Evolutionary conservation across 2,888 invertebrate genomes (phyloP), one percentile per base, ranked within the genome.

Genomic region (Trachelus troglodyta): DNA sequence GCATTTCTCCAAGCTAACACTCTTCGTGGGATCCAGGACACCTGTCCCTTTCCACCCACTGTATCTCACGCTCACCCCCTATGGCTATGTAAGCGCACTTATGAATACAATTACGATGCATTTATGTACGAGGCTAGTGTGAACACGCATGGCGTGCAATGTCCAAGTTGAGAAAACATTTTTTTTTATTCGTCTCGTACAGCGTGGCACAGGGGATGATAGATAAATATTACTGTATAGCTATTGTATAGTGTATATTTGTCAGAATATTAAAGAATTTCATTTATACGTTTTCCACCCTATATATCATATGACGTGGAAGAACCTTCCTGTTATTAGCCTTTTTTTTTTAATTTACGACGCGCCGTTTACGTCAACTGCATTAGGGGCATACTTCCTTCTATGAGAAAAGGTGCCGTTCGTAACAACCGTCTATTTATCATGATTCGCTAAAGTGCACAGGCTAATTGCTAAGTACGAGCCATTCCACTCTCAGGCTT

Each of bases 11-110:
- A 85, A 84, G 81, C 81, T 81, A 81, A 84, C 83, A 82, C 82
- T 79, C 83, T 82, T 79, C 87, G 87, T 86, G 88, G 83, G 88
- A 88, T 86, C 84, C 79, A 75, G 83, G 84, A 87, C 89, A 89
- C 88, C 88, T 89, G 88, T 83, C 84, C 83, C 86, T 77, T 79
- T 79, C 78, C 80, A 81, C 73, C 34, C 69, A 40, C 35, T 12
- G 71, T 40, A 56, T 73, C 69, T n/a, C 37, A 37, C 69, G 69
- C 74, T 37, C 56, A 9, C 30, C 75, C 35, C 69, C 12, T 33
- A 40, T 76, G 77, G 79, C 81, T 78, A 77, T 79, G 80, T 82
- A 79, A 84, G 83, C 83, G 83, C 83, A 88, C 87, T 86, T 87
- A 86, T 87, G 87, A 89, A 87, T 88, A 88, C 85, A 86, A 86